Percentiles rank a stretch among this genome's conserved stretches.
phyloP scores from a whole-genome alignment of 53 echinoderm and acorn worm genomes.

The Patiria pectinifera region DNA sequence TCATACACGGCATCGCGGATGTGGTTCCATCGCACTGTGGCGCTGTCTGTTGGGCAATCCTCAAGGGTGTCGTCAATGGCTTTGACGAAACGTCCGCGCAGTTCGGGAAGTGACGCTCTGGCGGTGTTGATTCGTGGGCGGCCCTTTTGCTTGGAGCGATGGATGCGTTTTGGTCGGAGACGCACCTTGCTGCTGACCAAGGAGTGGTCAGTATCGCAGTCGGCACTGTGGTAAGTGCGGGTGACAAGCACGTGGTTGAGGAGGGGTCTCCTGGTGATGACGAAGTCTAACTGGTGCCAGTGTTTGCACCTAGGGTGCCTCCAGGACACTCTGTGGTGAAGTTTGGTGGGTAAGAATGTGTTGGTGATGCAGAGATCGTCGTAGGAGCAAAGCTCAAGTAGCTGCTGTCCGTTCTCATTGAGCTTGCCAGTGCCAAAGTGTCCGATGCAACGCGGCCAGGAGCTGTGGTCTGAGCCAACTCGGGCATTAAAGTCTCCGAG shows the following conservation, averaged over 20 bases:
- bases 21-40: too few relatives aligned
- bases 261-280: background rate
- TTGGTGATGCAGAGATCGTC: constrained; percentile 50
- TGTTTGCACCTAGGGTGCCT: constrained; percentile 52
- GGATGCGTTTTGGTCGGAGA: constrained; percentile 28
- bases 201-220: constrained; percentile 33
- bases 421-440: constrained; percentile 64
- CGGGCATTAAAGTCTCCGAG: constrained; percentile 66
- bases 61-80: constrained; percentile 15
- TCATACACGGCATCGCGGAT: too few relatives aligned
- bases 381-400: constrained; percentile 50
- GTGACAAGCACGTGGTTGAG: background rate
- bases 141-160: constrained; percentile 7
- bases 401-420: constrained; percentile 65
- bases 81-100: background rate
- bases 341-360: constrained; percentile 39
- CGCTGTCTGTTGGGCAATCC: too few relatives aligned
- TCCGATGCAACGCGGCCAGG: constrained; percentile 58
- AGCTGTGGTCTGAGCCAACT: constrained; percentile 53
- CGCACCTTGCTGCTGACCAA: constrained; percentile 32
- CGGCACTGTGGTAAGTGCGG: background rate
- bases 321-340: constrained; percentile 43
- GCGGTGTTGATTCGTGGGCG: constrained; percentile 23
- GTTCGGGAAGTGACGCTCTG: constrained; percentile 9
- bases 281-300: constrained; percentile 57